Evolutionary conservation across 2,113 vertebrate species (phyloP).

Genomic region (Seriola rivoliana): DNA sequence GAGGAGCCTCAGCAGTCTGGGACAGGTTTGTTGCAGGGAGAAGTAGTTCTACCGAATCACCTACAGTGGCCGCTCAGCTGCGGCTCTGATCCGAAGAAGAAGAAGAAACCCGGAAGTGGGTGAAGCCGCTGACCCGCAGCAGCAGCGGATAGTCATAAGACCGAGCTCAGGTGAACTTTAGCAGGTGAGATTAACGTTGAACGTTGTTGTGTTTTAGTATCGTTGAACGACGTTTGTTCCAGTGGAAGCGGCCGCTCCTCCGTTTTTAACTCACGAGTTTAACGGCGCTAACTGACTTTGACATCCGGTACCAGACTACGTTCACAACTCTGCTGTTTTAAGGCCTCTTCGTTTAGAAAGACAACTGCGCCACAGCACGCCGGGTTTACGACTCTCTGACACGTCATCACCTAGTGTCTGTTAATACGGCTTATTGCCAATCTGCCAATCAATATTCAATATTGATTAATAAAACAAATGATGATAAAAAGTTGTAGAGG

Average conservation of each 20-base stretch:
- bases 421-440: neutral
- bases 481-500: no score
- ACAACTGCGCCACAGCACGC: neutral
- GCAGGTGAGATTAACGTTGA: neutral
- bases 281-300: neutral
- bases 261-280: no score
- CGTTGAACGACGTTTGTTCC: neutral
- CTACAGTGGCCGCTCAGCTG: neutral
- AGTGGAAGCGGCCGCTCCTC: neutral
- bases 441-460: no score
- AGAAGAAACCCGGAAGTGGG: conserved; percentile 41
- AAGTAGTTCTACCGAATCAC: no score
- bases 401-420: neutral
- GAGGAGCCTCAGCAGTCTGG: no score
- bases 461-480: neutral
- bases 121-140: neutral
- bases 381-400: neutral
- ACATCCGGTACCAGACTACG: neutral
- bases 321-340: neutral
- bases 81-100: neutral
- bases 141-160: no score
- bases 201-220: neutral
- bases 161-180: neutral
- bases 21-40: no score
- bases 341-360: neutral